Conservation (phyloP, 2,888 invertebrate species). For the Malthinus seriepunctatus region DNA sequence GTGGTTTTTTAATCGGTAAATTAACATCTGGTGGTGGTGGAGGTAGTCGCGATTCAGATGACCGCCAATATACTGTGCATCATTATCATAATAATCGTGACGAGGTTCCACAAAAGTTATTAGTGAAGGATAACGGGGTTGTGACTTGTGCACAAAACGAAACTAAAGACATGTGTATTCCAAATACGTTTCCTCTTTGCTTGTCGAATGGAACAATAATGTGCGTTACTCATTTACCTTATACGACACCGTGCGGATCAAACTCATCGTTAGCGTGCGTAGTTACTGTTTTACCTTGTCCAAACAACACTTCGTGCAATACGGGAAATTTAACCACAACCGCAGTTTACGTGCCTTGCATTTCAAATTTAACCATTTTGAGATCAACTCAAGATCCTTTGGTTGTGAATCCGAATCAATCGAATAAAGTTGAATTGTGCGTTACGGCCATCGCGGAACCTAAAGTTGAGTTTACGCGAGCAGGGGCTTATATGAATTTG, state of each 20-base stretch:
- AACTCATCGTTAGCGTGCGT: conserved; percentile 43
- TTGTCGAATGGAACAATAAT: conserved; percentile 50
- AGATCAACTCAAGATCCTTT: neutral
- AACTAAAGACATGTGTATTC: conserved; percentile 45
- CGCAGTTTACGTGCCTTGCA: conserved; percentile 44
- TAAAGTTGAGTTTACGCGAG: neutral
- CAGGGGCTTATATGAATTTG: neutral
- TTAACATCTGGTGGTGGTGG: conserved; percentile 12
- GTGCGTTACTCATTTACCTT: conserved; percentile 47
- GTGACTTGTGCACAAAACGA: conserved; percentile 47
- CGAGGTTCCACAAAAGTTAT: conserved; percentile 40
- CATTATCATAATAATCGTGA: conserved; percentile 50
- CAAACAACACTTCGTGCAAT: conserved; percentile 45
- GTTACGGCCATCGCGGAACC: neutral
- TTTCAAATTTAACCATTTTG: conserved; percentile 40
- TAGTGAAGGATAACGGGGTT: conserved; percentile 46
- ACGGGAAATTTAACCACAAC: conserved; percentile 37
- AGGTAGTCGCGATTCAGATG: conserved; percentile 6
- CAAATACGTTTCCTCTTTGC: conserved; percentile 49
- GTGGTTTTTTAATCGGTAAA: conserved; percentile 21
- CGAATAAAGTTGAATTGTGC: neutral
- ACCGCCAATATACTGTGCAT: conserved; percentile 47
- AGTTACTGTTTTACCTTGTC: conserved; percentile 45
- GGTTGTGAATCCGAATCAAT: neutral
- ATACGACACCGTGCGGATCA: conserved; percentile 46